A percentile compares a stretch with the other conserved stretches of the same genome.
These are phyloP conservation scores for Tetranychus truncatus DNA, from an alignment of 2,888 invertebrate genomes.

Conservation along the genomic window DNA sequence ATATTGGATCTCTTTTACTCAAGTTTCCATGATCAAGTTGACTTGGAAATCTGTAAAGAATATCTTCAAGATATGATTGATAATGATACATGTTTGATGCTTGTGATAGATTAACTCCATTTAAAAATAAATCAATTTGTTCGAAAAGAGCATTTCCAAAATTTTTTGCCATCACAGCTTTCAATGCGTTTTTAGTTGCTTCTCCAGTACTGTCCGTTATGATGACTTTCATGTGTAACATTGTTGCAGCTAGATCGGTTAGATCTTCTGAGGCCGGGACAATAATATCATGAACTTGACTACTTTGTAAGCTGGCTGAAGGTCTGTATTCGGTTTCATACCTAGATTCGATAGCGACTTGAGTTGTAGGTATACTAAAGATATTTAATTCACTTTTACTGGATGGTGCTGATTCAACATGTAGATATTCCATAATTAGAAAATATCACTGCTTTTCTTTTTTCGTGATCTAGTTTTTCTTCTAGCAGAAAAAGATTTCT, in stretches of 20 bases:
- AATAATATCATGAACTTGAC: neutral
- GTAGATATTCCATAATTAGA: neutral
- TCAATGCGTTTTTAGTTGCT: neutral
- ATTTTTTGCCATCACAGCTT: neutral
- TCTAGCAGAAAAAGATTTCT: too few relatives aligned
- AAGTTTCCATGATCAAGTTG: neutral
- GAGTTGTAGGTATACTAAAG: neutral
- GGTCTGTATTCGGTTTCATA: constrained; percentile 3
- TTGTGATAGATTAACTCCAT: neutral
- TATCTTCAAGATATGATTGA: neutral
- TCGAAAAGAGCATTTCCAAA: neutral
- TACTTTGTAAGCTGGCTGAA: neutral
- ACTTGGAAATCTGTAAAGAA: neutral
- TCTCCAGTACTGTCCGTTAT: neutral
- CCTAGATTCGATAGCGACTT: neutral
- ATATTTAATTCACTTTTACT: neutral
- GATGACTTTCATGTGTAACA: neutral
- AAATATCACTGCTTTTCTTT: neutral
- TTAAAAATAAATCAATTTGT: neutral
- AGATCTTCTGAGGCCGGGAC: neutral
- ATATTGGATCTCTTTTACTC: neutral
- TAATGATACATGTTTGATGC: neutral
- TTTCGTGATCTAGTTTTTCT: too few relatives aligned
- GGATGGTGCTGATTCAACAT: neutral
- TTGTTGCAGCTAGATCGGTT: neutral